phyloP scores from a whole-genome alignment of 2,888 invertebrate genomes.

The Plebejus argus region DNA sequence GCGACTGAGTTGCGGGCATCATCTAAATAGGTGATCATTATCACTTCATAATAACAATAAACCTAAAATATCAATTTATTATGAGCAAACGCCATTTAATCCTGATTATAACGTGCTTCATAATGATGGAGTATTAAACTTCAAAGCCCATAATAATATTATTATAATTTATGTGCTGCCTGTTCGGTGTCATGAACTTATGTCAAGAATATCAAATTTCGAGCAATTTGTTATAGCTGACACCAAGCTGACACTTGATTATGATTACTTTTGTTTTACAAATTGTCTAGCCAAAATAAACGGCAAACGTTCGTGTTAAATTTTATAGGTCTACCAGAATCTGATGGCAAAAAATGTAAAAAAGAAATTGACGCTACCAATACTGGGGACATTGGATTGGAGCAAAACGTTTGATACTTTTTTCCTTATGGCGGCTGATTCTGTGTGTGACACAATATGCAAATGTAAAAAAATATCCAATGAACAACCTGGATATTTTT shows the following conservation, averaged over 20 bases:
- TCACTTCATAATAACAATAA: background rate
- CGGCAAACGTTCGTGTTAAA: background rate
- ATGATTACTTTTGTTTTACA: background rate
- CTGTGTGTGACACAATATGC: too few relatives aligned
- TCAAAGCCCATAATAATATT: slow-evolving; percentile 3
- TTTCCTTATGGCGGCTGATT: too few relatives aligned
- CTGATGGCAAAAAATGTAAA: too few relatives aligned
- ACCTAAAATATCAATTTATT: background rate
- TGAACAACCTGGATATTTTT: too few relatives aligned
- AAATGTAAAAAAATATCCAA: too few relatives aligned
- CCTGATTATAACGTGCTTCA: background rate
- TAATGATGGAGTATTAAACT: slow-evolving; percentile 14
- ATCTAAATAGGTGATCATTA: background rate
- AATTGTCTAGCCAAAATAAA: background rate
- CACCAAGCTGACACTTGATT: background rate
- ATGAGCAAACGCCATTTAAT: background rate
- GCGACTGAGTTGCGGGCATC: too few relatives aligned
- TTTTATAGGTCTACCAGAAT: too few relatives aligned
- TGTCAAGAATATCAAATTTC: slow-evolving; percentile 8
- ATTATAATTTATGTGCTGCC: background rate
- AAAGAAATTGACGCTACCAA: too few relatives aligned
- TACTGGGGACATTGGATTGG: too few relatives aligned
- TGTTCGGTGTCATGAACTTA: slow-evolving; percentile 12
- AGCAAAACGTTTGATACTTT: too few relatives aligned
- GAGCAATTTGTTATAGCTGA: background rate